phyloP scores from a whole-genome alignment of 2,113 vertebrate species.

The Anolis sagrei region DNA sequence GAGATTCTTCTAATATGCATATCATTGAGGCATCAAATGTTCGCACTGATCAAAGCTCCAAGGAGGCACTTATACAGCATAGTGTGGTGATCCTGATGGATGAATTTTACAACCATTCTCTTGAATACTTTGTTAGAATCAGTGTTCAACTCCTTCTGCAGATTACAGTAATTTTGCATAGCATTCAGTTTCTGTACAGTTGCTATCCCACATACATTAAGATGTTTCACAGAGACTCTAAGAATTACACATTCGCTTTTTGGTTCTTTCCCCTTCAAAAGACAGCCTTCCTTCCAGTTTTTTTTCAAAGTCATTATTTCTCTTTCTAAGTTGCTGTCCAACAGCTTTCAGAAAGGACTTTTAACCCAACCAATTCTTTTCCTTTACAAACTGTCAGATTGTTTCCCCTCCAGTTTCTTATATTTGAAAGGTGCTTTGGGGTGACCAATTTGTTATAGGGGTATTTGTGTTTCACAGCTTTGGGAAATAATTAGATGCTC shows the following conservation, averaged over 20 bases:
- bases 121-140: constrained; percentile 2
- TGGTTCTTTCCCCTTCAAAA: constrained; percentile 17
- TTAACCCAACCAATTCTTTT: neutral
- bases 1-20: neutral
- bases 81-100: neutral
- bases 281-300: rapidly evolving
- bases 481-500: neutral
- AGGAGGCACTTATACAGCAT: neutral
- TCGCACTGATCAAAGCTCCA: neutral
- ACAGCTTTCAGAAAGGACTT: neutral
- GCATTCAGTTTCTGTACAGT: neutral
- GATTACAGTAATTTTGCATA: neutral
- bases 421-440: neutral
- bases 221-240: neutral
- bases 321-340: neutral
- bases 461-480: neutral
- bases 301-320: constrained; percentile 10
- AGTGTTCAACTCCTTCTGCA: neutral
- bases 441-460: neutral
- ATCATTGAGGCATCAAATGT: neutral
- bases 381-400: neutral
- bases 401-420: neutral
- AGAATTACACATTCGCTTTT: constrained; percentile 1
- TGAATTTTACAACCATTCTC: neutral
- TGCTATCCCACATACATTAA: neutral